These are phyloP conservation scores for Xenopus petersii DNA, from an alignment of 2,797 vertebrate species.

Conservation along the genomic window DNA sequence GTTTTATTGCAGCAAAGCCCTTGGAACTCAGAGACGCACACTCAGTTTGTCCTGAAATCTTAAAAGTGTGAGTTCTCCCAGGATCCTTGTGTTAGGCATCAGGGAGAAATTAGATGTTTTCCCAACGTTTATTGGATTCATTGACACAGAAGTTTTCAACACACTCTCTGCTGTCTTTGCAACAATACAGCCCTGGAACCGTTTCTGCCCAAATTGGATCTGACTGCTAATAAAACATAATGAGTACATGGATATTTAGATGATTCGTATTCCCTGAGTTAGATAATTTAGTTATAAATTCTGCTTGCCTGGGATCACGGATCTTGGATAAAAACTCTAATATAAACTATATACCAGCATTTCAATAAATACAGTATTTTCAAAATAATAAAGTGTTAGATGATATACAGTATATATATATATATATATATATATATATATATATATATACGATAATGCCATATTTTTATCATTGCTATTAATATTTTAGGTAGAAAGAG, in stretches of 20 bases:
- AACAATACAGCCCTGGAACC: not conserved
- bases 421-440: too few species aligned
- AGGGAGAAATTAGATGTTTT: conserved; percentile 1
- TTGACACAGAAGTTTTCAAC: not conserved
- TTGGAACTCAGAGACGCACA: not conserved
- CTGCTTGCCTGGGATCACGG: not conserved
- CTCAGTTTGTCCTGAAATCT: not conserved
- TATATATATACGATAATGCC: too few species aligned
- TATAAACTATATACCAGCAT: too few species aligned
- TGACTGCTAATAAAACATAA: not conserved
- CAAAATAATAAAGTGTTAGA: too few species aligned
- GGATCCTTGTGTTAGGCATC: not conserved
- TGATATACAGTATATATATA: too few species aligned
- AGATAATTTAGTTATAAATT: not conserved
- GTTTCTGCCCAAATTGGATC: not conserved
- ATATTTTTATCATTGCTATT: too few species aligned
- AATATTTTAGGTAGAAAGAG: too few species aligned
- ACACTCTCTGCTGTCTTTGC: not conserved
- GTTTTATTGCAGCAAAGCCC: conserved; percentile 12
- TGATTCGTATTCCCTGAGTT: not conserved
- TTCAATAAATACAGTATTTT: too few species aligned
- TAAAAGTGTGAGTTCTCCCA: not conserved
- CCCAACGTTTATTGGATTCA: not conserved
- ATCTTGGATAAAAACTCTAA: too few species aligned
- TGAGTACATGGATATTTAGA: not conserved